These are phyloP conservation scores for Triplophysa tibetana DNA, from an alignment of 2,113 vertebrate species.

Conservation along the genomic window DNA sequence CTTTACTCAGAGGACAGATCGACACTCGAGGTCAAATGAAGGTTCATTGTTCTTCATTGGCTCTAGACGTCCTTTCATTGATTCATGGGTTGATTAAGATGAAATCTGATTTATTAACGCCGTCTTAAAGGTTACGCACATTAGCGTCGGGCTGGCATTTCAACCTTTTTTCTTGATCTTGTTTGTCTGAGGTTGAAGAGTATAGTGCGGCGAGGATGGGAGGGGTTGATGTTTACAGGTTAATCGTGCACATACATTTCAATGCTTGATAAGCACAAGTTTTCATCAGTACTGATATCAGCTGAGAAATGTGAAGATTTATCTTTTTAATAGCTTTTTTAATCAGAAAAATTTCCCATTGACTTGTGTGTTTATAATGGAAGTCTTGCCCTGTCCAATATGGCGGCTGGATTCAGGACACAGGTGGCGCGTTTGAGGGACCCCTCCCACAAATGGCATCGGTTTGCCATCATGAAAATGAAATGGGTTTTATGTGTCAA, in stretches of 20 bases:
- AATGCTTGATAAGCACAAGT: background rate
- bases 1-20: background rate
- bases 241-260: constrained; percentile 48
- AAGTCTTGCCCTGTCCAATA: no score
- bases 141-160: background rate
- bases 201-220: constrained; percentile 19
- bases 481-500: no score
- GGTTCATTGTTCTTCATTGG: constrained; percentile 1
- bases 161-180: background rate
- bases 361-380: no score
- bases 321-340: no score
- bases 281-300: background rate
- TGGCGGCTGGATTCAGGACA: no score
- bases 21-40: constrained; percentile 5
- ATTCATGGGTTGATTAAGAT: constrained; percentile 32
- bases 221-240: constrained; percentile 50
- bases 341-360: no score
- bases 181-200: background rate
- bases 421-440: no score
- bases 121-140: constrained; percentile 26
- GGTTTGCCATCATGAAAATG: no score
- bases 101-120: constrained; percentile 29
- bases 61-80: constrained; percentile 1
- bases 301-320: no score
- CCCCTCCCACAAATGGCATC: no score